Evolutionary conservation across 2,888 invertebrate species (phyloP).

Genomic region (Sturmia bella): DNA sequence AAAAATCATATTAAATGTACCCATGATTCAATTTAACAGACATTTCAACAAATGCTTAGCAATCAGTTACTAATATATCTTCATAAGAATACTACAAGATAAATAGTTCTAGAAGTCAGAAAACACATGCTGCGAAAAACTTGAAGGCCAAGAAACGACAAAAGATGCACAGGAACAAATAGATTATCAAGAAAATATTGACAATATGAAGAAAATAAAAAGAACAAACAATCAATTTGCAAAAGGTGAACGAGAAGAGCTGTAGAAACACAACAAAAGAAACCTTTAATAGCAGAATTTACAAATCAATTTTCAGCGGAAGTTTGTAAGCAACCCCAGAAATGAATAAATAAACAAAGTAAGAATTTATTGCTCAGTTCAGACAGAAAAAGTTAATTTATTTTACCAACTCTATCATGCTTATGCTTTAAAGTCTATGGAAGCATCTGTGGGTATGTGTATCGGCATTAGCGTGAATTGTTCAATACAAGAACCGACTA

Average conservation of each 20-base stretch:
- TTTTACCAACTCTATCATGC: no score
- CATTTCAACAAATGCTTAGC: not conserved
- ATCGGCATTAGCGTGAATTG: no score
- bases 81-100: constrained; percentile 9
- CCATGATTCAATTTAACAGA: constrained; percentile 6
- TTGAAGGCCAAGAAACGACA: constrained; percentile 51
- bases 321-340: constrained; percentile 66
- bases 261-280: constrained; percentile 72
- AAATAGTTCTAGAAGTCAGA: constrained; percentile 34
- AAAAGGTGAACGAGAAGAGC: constrained; percentile 58
- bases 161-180: constrained; percentile 46
- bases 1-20: constrained; percentile 51
- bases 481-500: no score
- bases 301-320: constrained; percentile 78
- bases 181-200: constrained; percentile 40
- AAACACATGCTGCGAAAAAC: constrained; percentile 55
- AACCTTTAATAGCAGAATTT: constrained; percentile 78
- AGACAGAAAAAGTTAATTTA: constrained; percentile 44
- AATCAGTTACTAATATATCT: not conserved
- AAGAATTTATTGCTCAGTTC: constrained; percentile 40
- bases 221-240: constrained; percentile 59
- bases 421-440: no score
- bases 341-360: constrained; percentile 18
- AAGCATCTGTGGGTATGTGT: no score
- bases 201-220: constrained; percentile 29